Base-by-base conservation (phyloP, 2,888 invertebrate genomes). In the Glyphotaelius pellucidus region DNA sequence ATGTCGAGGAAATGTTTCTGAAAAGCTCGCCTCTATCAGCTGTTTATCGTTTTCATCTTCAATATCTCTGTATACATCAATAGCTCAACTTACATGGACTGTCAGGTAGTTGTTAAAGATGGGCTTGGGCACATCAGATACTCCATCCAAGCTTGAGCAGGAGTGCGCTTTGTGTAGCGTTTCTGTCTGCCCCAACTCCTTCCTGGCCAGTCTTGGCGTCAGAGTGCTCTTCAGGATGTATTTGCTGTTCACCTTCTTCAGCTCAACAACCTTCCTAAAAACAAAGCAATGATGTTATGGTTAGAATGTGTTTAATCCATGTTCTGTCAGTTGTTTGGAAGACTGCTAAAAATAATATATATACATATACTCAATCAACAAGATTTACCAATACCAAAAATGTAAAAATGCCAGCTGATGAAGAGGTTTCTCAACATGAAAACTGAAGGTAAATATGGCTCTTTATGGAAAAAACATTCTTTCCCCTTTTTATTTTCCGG, bases 201-300 rank as follows among this genome's bases (percentile, higher is more conserved):
- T 98, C 80, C 98, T 96, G 15, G 97, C 97, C 93, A 98, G 95
- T 90, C 97, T 97, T 9, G 98, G 98, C 0, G 98, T 98, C 92
- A 98, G 94, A 0, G 98, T 98, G 84, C 98, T 98, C 95, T 98
- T 98, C 47, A 98, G 95, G 91, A 98, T 98, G 94, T 98, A 98
- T 94, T 98, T 98, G 94, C 98, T 98, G 95, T 97, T 98, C 47
- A 97, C 97, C 95, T 97, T 97, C 94, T 97, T 97, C 93, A 97
- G 94, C 92, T 96, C 97, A 0, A 97, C 97, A 93, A 96, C 97
- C 95, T 97, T 97, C 95, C 97, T 97, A 94, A n/a, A 95, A 94
- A 92, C 14, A 19, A 32, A 5, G 30, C 67, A 67, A 67, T 67
- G 67, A 2, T 67, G 25, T 67, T 67, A 25, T 67, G 67, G 67